Base-by-base conservation (phyloP, 2,113 vertebrate species). In the Tupaia tana region DNA sequence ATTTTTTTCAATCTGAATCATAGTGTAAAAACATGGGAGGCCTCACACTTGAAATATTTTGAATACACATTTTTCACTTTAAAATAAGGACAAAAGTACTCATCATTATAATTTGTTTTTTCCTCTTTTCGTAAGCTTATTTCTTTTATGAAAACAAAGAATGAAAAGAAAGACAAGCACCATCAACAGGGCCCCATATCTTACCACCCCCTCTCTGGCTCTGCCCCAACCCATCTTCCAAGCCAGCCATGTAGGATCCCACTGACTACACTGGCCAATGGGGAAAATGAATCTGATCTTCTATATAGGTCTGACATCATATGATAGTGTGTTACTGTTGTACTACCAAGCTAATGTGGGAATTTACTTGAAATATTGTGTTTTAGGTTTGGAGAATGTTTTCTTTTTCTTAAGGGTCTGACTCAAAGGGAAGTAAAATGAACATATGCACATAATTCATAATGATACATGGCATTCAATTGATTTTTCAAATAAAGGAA, bases 1-100 rank as follows among this genome's bases (percentile, higher is more conserved):
- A 64, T 78, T 66, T 93, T 93, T 95, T 96, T 54, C 75, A 89
- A 52, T 87, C 64, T 94, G 43, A 86, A 59, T 93, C 66, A 84
- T 29, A 59, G 27, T 43, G 16, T 66, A 58, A 56, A 93, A 94
- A 92, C 6, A 63, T 66, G 59, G 9, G 3, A 89, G 7, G 5
- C 3, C 0, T 93, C 19, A 8, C 74, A 56, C 9, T 90, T 85
- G 58, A 85, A 91, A 67, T 88, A 94, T 43, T 43, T 43, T 43
- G 43, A 93, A 89, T 34, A 64, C 6, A 43, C 8, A 78, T 69
- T 70, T 70, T 91, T 93, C 25, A 78, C 64, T 86, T 78, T 71
- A 58, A 93, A 93, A 19, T 56, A 82, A 67, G 87, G 27, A 73
- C 58, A 82, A 14, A 89, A 61, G 13, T 93, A 56, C 8, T 64